phyloP scores from a whole-genome alignment of 2,888 invertebrate genomes.

The Synergus umbraculus region DNA sequence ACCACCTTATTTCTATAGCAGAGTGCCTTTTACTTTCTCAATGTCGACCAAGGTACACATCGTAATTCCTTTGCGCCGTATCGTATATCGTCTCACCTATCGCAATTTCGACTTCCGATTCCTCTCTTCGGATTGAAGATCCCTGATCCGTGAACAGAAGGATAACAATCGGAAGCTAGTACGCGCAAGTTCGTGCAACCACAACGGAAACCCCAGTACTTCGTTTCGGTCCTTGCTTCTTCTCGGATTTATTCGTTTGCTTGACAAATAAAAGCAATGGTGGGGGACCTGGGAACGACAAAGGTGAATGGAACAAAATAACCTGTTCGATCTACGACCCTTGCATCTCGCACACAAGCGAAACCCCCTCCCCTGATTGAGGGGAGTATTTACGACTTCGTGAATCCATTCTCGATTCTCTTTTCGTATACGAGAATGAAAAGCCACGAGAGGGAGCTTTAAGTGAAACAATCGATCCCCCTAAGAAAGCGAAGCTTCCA shows the following conservation, averaged over 20 bases:
- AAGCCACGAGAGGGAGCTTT: not conserved
- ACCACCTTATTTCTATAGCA: no score
- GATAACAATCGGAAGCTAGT: slow-evolving; percentile 50
- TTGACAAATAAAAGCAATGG: slow-evolving; percentile 42
- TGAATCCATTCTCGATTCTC: not conserved
- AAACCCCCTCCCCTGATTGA: slow-evolving; percentile 6
- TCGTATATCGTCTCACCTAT: slow-evolving; percentile 5
- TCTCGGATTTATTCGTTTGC: slow-evolving; percentile 53
- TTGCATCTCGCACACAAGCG: not conserved
- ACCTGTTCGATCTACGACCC: not conserved
- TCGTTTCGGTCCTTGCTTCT: slow-evolving; percentile 50
- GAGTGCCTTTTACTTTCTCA: not conserved
- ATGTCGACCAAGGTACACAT: not conserved
- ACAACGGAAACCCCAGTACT: slow-evolving; percentile 52
- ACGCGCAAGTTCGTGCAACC: slow-evolving; percentile 54
- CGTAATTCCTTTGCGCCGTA: slow-evolving; percentile 8
- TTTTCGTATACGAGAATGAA: not conserved
- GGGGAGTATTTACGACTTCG: slow-evolving; percentile 8
- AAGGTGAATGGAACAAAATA: slow-evolving; percentile 11
- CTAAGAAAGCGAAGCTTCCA: not conserved
- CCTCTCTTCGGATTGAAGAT: slow-evolving; percentile 51
- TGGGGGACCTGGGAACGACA: not conserved
- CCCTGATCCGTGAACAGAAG: slow-evolving; percentile 57
- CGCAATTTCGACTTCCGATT: not conserved
- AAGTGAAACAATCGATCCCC: slow-evolving; percentile 3